Evolutionary conservation across 2,888 invertebrate genomes (phyloP).

Genomic region (Trissolcus brochymenae): DNA sequence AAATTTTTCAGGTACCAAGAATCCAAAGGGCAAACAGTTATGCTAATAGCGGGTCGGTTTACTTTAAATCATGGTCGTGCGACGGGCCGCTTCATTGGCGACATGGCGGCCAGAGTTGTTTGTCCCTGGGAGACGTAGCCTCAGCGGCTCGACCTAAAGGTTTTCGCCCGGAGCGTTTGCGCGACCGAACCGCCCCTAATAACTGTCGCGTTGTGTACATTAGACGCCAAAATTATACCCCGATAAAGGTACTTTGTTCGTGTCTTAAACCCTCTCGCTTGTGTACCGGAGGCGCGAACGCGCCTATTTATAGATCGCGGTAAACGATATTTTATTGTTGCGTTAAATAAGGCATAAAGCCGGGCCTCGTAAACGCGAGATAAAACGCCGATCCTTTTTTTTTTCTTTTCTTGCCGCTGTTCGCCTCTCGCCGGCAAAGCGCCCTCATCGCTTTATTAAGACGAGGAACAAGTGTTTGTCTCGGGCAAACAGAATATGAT

Average conservation of each 20-base stretch:
- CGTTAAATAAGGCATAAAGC: conserved; percentile 56
- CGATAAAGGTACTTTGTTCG: conserved; percentile 54
- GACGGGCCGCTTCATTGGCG: conserved; percentile 50
- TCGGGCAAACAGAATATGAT: conserved; percentile 29
- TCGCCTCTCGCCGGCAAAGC: neutral
- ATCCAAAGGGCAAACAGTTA: conserved; percentile 25
- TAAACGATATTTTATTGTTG: conserved; percentile 56
- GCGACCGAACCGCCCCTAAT: conserved; percentile 54
- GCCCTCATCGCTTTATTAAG: conserved; percentile 29
- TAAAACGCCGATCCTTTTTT: conserved; percentile 38
- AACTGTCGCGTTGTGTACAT: conserved; percentile 55
- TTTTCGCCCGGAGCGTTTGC: conserved; percentile 54
- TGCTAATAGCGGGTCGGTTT: conserved; percentile 33
- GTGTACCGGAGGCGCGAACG: conserved; percentile 25
- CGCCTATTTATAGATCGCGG: conserved; percentile 46
- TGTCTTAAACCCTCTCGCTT: conserved; percentile 22
- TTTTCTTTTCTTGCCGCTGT: conserved; percentile 12
- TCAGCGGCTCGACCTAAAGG: conserved; percentile 52
- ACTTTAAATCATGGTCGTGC: conserved; percentile 44
- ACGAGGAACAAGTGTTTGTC: conserved; percentile 31
- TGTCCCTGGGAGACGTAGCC: conserved; percentile 43
- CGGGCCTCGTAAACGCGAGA: conserved; percentile 46
- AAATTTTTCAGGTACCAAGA: neutral
- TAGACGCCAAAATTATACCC: conserved; percentile 57
- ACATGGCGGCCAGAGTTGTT: conserved; percentile 49